These are phyloP conservation scores for Megaceryle alcyon DNA, from an alignment of 2,797 vertebrate species.

Conservation along the genomic window DNA sequence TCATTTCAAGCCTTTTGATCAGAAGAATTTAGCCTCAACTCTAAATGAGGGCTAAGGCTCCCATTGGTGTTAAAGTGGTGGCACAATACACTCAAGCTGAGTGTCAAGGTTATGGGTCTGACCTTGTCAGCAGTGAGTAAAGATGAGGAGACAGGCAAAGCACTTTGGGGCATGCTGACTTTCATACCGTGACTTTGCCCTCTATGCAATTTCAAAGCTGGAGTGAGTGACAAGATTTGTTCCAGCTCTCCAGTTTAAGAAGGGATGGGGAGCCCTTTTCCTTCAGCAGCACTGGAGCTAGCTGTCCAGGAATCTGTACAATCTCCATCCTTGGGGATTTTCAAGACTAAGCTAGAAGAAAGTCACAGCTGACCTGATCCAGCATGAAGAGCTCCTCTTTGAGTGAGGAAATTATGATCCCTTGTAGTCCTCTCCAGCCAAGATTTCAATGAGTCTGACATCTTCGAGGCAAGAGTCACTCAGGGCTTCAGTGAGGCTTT, in stretches of 20 bases:
- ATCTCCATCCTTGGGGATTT: background rate
- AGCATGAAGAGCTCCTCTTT: background rate
- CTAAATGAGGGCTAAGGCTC: background rate
- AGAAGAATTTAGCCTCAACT: background rate
- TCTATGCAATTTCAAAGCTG: background rate
- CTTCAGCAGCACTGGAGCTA: fast-evolving
- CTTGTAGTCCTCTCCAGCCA: background rate
- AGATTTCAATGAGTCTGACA: background rate
- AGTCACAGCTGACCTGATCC: background rate
- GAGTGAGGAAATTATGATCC: background rate
- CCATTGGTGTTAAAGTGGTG: background rate
- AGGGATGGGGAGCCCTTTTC: background rate
- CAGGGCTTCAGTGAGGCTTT: background rate
- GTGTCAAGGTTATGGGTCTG: background rate
- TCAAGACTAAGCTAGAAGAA: background rate
- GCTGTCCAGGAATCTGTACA: background rate
- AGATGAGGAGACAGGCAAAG: background rate
- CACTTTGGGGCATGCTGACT: background rate
- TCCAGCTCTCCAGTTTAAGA: background rate
- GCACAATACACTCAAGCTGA: background rate
- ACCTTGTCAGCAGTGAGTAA: background rate
- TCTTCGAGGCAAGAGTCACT: background rate
- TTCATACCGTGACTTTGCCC: background rate
- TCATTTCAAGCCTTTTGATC: background rate
- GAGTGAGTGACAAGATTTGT: background rate